phyloP scores from a whole-genome alignment of 2,113 vertebrate genomes.

The Tympanuchus pallidicinctus region DNA sequence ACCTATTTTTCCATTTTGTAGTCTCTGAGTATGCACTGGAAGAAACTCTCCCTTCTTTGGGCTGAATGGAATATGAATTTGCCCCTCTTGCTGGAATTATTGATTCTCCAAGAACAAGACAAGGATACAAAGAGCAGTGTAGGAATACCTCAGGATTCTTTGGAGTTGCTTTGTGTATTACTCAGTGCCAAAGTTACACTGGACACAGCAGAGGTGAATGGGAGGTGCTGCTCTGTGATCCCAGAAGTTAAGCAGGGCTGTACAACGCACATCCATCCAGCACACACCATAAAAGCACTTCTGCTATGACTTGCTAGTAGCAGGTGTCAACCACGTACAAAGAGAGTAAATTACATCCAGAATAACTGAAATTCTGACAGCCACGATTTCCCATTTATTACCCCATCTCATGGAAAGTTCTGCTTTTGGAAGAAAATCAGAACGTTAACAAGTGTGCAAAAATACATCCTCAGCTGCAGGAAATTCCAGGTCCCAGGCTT shows the following conservation, averaged over 20 bases:
- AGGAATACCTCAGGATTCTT: neutral
- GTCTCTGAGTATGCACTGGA: neutral
- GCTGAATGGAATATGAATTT: neutral
- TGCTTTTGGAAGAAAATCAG: neutral
- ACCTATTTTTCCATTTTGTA: neutral
- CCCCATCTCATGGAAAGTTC: neutral
- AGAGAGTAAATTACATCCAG: neutral
- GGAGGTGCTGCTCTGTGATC: neutral
- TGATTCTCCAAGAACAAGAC: neutral
- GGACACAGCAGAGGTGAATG: rapidly evolving
- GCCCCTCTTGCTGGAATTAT: neutral
- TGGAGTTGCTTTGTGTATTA: neutral
- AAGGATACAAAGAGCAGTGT: neutral
- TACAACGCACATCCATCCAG: neutral
- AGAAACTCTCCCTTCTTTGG: neutral
- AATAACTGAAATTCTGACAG: neutral
- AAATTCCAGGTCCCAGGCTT: neutral
- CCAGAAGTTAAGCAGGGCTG: neutral
- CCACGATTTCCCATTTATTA: neutral
- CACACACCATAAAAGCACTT: neutral
- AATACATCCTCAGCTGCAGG: neutral
- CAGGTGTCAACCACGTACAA: neutral
- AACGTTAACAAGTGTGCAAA: neutral
- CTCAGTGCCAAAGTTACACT: neutral
- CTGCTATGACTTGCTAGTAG: neutral